Evolutionary conservation across 2,113 vertebrate species (phyloP).

Genomic region (Pitta sordida): DNA sequence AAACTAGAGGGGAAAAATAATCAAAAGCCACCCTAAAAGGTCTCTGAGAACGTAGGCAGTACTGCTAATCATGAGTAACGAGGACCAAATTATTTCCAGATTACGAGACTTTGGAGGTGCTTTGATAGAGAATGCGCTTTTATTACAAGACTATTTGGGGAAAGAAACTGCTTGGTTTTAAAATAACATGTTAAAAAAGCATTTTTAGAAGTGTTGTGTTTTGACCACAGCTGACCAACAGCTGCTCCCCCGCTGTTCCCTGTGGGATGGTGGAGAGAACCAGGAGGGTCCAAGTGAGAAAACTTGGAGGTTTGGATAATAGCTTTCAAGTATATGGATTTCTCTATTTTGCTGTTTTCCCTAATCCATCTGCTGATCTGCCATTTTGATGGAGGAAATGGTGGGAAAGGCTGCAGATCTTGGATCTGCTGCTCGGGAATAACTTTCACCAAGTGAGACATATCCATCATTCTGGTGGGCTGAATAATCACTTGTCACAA

Average conservation of each 20-base stretch:
- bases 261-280: not conserved
- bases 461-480: not conserved
- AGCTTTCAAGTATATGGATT: too few relatives aligned
- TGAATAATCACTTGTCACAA: not conserved
- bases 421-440: not conserved
- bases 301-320: not conserved
- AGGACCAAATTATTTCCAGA: not conserved
- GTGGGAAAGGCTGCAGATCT: too few relatives aligned
- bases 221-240: not conserved
- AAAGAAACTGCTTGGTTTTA: not conserved
- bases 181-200: not conserved
- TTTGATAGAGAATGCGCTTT: not conserved
- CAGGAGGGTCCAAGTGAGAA: not conserved
- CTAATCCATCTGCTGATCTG: too few relatives aligned
- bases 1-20: not conserved
- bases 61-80: not conserved
- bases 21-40: slow-evolving; percentile 20
- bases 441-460: not conserved
- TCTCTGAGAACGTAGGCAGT: not conserved
- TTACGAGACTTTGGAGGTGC: not conserved
- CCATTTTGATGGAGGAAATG: too few relatives aligned
- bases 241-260: not conserved
- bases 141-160: not conserved
- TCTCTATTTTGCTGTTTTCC: too few relatives aligned
- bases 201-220: not conserved